Evolutionary conservation across 2,113 vertebrate genomes (phyloP).

Genomic region (Lepus americanus): DNA sequence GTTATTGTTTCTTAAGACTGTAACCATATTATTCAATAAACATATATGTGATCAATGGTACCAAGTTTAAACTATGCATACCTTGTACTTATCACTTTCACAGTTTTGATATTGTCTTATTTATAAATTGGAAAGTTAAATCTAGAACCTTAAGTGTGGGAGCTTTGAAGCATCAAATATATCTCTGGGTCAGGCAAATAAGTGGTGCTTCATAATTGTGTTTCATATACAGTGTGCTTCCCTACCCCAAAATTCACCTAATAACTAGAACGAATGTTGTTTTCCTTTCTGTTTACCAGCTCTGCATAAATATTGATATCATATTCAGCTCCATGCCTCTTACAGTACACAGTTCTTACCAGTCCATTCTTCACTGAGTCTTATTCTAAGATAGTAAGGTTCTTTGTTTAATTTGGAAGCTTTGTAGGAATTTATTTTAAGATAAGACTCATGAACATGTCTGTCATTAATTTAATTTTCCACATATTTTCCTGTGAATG

Average conservation of each 20-base stretch:
- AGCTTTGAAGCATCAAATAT: not conserved
- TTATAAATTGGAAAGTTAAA: not conserved
- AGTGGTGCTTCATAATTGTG: not conserved
- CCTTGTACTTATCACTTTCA: not conserved
- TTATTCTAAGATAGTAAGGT: not conserved
- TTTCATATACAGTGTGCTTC: not conserved
- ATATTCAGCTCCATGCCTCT: not conserved
- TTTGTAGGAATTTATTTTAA: not conserved
- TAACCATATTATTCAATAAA: not conserved
- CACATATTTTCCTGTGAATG: not conserved
- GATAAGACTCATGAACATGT: not conserved
- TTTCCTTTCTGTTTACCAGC: not conserved
- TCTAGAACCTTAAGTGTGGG: not conserved
- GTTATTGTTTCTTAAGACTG: not conserved
- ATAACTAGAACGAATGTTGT: not conserved
- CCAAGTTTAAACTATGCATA: not conserved
- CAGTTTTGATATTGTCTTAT: not conserved
- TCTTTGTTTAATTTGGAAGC: not conserved
- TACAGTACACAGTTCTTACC: not conserved
- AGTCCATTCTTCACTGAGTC: not conserved
- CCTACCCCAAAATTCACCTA: not conserved
- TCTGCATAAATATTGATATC: not conserved
- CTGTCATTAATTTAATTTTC: not conserved
- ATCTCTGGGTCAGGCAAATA: too few species aligned
- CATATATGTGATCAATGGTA: not conserved